Evolutionary conservation across 2,113 vertebrate genomes (phyloP).

Genomic region (Lycocorax pyrrhopterus): DNA sequence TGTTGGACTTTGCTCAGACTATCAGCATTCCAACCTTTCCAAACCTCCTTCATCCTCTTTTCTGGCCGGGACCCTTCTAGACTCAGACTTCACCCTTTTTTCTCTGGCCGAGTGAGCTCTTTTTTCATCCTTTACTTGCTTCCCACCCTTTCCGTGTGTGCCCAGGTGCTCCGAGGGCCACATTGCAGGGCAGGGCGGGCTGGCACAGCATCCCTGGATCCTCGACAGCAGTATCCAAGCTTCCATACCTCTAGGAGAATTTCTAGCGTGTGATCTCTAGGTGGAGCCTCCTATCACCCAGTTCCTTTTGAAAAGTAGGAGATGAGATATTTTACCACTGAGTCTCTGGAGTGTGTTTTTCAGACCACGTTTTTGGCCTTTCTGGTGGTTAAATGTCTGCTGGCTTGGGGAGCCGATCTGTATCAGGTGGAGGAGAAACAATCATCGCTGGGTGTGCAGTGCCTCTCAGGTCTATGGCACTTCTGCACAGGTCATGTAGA

Average conservation of each 20-base stretch:
- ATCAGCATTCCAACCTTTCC: not conserved
- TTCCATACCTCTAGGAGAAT: fast-evolving
- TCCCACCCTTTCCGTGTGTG: not conserved
- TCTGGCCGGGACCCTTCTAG: not conserved
- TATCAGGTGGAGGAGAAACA: not conserved
- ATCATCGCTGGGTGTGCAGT: not conserved
- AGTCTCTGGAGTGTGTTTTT: not conserved
- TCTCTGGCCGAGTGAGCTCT: not conserved
- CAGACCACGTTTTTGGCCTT: not conserved
- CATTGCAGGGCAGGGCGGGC: not conserved
- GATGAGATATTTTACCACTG: not conserved
- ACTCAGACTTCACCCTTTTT: not conserved
- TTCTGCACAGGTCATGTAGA: not conserved
- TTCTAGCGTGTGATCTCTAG: not conserved
- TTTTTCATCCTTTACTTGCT: not conserved
- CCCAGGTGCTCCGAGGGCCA: not conserved
- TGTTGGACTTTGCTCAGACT: not conserved
- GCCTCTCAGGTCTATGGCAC: not conserved
- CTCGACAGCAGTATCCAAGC: fast-evolving
- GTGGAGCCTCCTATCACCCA: not conserved
- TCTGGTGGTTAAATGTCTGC: not conserved
- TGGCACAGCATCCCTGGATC: not conserved
- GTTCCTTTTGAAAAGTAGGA: not conserved
- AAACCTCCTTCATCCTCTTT: not conserved
- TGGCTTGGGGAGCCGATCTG: not conserved